phyloP scores from a whole-genome alignment of 2,888 invertebrate species.

The Trichacis sp. region DNA sequence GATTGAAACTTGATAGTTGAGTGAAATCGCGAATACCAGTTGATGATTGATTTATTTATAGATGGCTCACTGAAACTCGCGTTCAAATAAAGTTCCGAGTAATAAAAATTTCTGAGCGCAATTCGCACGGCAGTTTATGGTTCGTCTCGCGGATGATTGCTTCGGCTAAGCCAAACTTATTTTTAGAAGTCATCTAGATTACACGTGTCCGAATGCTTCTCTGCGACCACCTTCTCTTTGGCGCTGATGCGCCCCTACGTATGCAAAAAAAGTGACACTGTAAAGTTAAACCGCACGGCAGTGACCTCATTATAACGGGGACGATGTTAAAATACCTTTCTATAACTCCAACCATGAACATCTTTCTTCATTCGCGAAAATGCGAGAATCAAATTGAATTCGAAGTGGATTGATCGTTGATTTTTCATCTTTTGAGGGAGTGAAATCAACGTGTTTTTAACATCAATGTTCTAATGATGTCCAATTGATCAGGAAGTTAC shows the following conservation, averaged over 20 bases:
- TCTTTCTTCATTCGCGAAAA: neutral
- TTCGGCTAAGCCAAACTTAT: constrained; percentile 60
- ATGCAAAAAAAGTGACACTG: constrained; percentile 41
- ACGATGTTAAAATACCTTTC: constrained; percentile 11
- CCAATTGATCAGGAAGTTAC: too few species aligned
- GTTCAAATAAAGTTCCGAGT: constrained; percentile 34
- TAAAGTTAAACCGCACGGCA: constrained; percentile 43
- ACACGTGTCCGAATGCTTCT: constrained; percentile 42
- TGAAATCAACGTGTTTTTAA: too few species aligned
- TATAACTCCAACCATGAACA: neutral
- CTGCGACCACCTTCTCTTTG: constrained; percentile 37
- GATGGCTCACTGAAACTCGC: constrained; percentile 17
- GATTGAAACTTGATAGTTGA: neutral
- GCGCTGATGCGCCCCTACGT: constrained; percentile 30
- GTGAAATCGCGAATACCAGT: neutral
- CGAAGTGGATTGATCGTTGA: too few species aligned
- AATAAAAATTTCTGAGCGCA: constrained; percentile 25
- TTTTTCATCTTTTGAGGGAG: too few species aligned
- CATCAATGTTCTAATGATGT: too few species aligned
- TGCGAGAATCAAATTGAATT: too few species aligned
- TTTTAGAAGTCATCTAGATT: constrained; percentile 64
- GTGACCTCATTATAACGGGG: constrained; percentile 49
- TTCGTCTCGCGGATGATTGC: constrained; percentile 55
- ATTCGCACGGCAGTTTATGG: constrained; percentile 36
- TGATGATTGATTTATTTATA: neutral